Conservation (phyloP, 2,113 vertebrate species). For the Orycteropus afer region DNA sequence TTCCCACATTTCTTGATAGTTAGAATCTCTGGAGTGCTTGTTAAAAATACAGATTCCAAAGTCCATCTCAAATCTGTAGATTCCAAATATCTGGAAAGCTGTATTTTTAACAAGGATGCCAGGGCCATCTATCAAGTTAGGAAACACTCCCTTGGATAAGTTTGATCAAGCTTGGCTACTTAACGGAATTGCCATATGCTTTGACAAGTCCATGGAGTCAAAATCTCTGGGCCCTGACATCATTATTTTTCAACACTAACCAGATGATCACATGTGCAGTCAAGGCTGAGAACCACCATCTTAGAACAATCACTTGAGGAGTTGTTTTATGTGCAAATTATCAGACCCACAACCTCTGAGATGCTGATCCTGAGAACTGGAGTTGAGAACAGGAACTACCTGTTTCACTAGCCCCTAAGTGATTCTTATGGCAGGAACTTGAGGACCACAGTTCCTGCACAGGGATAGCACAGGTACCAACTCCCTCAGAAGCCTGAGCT, state of each 20-base stretch:
- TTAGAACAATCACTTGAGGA: neutral
- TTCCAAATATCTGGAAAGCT: neutral
- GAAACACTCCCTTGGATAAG: neutral
- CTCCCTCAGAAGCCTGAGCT: neutral
- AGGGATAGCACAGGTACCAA: neutral
- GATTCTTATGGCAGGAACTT: neutral
- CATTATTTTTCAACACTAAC: neutral
- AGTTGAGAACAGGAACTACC: neutral
- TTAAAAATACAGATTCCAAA: neutral
- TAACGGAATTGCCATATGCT: neutral
- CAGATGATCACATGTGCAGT: neutral
- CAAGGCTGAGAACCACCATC: neutral
- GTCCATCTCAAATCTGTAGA: neutral
- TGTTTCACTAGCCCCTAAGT: neutral
- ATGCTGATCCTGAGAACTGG: neutral
- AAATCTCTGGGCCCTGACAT: neutral
- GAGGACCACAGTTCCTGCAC: neutral
- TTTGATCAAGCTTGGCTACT: neutral
- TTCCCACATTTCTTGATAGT: neutral
- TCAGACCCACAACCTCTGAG: neutral
- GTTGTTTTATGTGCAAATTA: neutral
- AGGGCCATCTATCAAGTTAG: neutral
- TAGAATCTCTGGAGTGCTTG: neutral
- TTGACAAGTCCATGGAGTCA: neutral
- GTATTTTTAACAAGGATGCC: neutral